Evolutionary conservation across 2,797 vertebrate species (phyloP).

Genomic region (Notolepis coatsorum): DNA sequence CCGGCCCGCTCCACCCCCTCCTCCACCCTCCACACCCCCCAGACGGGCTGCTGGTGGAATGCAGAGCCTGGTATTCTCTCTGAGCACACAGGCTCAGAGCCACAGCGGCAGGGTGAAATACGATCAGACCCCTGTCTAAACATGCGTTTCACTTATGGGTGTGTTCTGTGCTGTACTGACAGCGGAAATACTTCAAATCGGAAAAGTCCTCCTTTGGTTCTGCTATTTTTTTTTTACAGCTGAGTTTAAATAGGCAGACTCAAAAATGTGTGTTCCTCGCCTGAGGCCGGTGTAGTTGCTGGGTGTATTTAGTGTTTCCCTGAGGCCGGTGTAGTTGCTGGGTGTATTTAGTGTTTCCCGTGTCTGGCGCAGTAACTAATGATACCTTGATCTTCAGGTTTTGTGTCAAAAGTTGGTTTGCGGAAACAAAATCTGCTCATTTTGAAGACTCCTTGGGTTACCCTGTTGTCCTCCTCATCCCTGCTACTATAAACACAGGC

Average conservation of each 20-base stretch:
- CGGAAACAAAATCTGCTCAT: too few species aligned
- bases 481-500: too few species aligned
- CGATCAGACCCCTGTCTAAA: conserved; percentile 77
- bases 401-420: too few species aligned
- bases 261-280: too few species aligned
- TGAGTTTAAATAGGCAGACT: conserved; percentile 14
- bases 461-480: neutral
- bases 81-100: conserved; percentile 52
- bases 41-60: conserved; percentile 72
- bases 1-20: conserved; percentile 45
- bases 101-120: conserved; percentile 69
- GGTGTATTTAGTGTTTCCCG: too few species aligned
- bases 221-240: neutral
- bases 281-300: too few species aligned
- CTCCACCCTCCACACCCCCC: conserved; percentile 28
- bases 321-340: too few species aligned
- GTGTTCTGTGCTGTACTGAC: conserved; percentile 53
- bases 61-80: conserved; percentile 76
- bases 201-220: conserved; percentile 34
- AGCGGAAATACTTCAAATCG: conserved; percentile 59
- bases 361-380: too few species aligned
- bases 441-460: too few species aligned
- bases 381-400: too few species aligned
- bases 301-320: too few species aligned
- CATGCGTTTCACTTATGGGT: conserved; percentile 62